These are phyloP conservation scores for Cephus spinipes DNA, from an alignment of 2,888 invertebrate species.

Conservation along the genomic window DNA sequence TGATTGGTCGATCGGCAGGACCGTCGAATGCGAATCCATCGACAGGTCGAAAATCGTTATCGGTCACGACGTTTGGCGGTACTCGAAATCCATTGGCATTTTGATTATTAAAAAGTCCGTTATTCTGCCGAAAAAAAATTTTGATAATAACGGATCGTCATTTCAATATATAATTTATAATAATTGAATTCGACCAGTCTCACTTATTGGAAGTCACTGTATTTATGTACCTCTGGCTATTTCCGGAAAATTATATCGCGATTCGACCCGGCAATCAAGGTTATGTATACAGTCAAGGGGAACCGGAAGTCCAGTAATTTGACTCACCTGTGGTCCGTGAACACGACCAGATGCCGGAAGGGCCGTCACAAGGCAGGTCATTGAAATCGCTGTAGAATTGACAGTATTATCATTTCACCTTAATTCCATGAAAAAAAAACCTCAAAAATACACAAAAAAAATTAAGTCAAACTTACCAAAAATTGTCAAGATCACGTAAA, in stretches of 20 bases:
- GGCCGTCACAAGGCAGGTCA: neutral
- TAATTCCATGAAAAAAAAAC: neutral
- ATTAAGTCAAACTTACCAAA: neutral
- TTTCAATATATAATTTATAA: neutral
- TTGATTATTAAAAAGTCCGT: neutral
- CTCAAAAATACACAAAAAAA: neutral
- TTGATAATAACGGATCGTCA: neutral
- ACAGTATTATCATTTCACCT: neutral
- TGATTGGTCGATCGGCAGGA: slow-evolving; percentile 25
- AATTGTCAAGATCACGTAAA: neutral
- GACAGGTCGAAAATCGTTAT: neutral
- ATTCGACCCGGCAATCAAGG: neutral
- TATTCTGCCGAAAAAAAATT: neutral
- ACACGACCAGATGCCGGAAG: neutral
- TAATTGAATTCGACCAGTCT: neutral
- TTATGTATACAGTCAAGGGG: neutral
- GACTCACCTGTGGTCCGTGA: neutral
- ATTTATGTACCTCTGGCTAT: neutral
- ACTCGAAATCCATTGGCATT: neutral
- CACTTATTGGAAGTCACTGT: neutral
- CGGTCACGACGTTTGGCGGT: neutral
- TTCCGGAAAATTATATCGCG: neutral
- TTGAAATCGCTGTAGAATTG: neutral
- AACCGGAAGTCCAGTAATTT: neutral
- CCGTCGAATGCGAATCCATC: slow-evolving; percentile 50